A percentile compares a stretch with the other conserved stretches of the same genome.
Evolutionary conservation across 2,888 invertebrate genomes (phyloP).

Genomic region (Acheta domesticus): DNA sequence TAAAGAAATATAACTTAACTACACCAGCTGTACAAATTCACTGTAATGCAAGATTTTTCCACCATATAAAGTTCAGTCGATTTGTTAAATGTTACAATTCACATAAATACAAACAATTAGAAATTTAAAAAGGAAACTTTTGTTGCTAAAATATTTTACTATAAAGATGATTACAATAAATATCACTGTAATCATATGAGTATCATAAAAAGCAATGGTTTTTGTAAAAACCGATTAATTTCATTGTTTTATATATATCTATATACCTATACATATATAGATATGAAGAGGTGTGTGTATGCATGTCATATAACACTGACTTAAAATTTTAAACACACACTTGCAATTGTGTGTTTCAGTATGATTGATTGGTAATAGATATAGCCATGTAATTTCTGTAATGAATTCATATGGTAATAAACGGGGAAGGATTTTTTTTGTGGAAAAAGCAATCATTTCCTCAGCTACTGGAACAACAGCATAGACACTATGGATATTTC

Average conservation of each 20-base stretch:
- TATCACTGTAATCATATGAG: constrained; percentile 25
- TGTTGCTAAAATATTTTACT: constrained; percentile 12
- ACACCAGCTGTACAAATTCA: background rate
- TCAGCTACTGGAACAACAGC: constrained; percentile 10
- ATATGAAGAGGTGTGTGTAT: constrained; percentile 21
- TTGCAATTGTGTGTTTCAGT: background rate
- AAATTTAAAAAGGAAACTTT: constrained; percentile 21
- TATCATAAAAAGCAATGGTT: constrained; percentile 27
- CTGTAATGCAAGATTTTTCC: constrained; percentile 27
- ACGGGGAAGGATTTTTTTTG: background rate
- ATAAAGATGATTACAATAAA: constrained; percentile 26
- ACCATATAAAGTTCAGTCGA: constrained; percentile 22
- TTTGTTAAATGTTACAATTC: constrained; percentile 28
- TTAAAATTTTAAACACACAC: background rate
- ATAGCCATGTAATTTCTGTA: background rate
- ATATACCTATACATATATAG: constrained; percentile 20
- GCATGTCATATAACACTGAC: constrained; percentile 6
- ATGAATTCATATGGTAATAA: background rate
- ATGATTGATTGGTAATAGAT: background rate
- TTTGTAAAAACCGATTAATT: background rate
- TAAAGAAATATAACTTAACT: background rate
- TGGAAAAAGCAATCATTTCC: background rate
- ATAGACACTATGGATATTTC: constrained; percentile 11
- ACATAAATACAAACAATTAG: constrained; percentile 34
- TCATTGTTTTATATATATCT: background rate